phyloP scores from a whole-genome alignment of 2,797 vertebrate species.

The Carapus acus region DNA sequence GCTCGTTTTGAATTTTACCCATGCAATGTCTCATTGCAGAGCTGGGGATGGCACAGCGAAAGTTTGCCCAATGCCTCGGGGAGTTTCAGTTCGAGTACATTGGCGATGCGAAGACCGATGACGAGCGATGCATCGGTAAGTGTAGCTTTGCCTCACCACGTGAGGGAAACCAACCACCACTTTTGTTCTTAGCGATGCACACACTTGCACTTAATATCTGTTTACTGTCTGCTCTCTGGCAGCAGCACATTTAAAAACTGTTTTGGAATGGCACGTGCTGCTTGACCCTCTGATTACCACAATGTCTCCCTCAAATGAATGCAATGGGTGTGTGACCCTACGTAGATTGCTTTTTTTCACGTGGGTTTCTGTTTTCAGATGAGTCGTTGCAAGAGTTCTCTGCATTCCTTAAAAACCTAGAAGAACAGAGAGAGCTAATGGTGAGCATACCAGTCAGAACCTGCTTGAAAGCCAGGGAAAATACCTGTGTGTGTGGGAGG shows the following conservation, averaged over 20 bases:
- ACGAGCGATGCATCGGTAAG: conserved; percentile 93
- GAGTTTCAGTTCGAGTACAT: conserved; percentile 98
- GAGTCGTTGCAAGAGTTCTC: conserved; percentile 95
- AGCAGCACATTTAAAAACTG: conserved; percentile 31
- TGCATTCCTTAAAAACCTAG: conserved; percentile 88
- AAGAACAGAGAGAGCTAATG: conserved; percentile 97
- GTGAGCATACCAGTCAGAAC: conserved; percentile 73
- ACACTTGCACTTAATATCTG: conserved; percentile 36
- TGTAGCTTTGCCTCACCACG: conserved; percentile 18
- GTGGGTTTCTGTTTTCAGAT: conserved; percentile 71
- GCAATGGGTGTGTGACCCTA: neutral
- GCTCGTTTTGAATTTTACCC: too few relatives aligned
- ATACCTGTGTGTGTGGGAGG: conserved; percentile 26
- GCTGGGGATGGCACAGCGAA: conserved; percentile 87
- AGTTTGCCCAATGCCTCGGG: conserved; percentile 90
- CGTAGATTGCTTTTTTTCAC: conserved; percentile 41
- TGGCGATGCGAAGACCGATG: conserved; percentile 95
- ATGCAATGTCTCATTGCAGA: conserved; percentile 71
- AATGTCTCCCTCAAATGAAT: conserved; percentile 5
- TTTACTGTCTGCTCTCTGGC: conserved; percentile 33
- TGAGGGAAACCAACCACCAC: conserved; percentile 26
- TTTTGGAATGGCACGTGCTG: conserved; percentile 18
- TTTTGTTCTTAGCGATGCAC: conserved; percentile 15
- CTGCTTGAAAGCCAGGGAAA: conserved; percentile 27
- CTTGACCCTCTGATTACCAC: conserved; percentile 24